Base-by-base conservation (phyloP, 2,888 invertebrate genomes). In the Paralinhomoeus sp. region DNA sequence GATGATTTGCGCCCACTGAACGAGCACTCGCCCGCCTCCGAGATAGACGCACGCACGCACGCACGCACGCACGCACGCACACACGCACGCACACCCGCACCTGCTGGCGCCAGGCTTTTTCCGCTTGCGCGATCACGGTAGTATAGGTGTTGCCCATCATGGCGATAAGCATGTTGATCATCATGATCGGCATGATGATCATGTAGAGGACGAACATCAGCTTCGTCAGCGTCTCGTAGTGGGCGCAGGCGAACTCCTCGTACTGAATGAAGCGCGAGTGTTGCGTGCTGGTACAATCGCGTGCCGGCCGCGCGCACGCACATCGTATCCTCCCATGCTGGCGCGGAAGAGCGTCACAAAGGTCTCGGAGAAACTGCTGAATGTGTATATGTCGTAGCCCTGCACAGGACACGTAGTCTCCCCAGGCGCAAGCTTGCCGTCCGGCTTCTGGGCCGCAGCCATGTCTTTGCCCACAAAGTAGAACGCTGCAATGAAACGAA, bases 141-240 rank as follows among this genome's bases (percentile, higher is more conserved):
- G 87, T 84, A 63, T 97, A 97, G 0, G 97, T 97, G 66, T 93
- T 93, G 33, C 93, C 93, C 93, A 97, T 97, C 93, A 93, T 97
- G 50, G 97, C 97, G 51, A 97, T 97, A 65, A 97, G 73, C 78
- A 80, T 93, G 74, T 93, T 93, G 17, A 93, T 73, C 57, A 93
- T 68, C 41, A 93, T 68, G 58, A 93, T 91, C 1, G 93, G 93
- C 48, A 93, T 87, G 54, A 93, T 78, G 45, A 97, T 82, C 87
- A 93, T 91, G 64, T 93, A 97, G 47, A 89, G 72, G 0, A 84
- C 79, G 64, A 97, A 97, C n/a, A 93, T 83, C 0, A 82, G 76
- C 69, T 93, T 91, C 23, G 84, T 80, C 49, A 93, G 69, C 51
- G 78, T 85, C 37, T 80, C 75, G 68, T 93, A 97, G 93, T 97